Evolutionary conservation across 2,888 invertebrate species (phyloP).

Genomic region (Operophtera brumata): DNA sequence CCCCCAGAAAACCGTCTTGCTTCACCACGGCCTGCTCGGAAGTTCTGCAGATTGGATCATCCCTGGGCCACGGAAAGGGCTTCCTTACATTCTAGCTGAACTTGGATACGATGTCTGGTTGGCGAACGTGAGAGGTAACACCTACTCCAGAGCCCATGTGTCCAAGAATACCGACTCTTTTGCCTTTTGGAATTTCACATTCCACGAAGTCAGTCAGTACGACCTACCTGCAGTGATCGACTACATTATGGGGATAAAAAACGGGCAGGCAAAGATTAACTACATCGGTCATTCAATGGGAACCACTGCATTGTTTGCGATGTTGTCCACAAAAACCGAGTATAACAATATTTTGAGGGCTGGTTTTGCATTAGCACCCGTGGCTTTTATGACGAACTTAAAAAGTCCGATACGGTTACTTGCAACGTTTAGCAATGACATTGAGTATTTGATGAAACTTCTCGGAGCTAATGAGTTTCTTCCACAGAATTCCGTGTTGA

Average conservation of each 20-base stretch:
- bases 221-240: constrained; percentile 94
- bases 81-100: constrained; percentile 84
- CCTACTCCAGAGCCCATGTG: constrained; percentile 85
- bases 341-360: constrained; percentile 84
- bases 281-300: constrained; percentile 97
- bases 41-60: constrained; percentile 90
- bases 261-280: constrained; percentile 72
- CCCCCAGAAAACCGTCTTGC: constrained; percentile 79
- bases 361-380: constrained; percentile 86
- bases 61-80: constrained; percentile 82
- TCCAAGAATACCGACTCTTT: constrained; percentile 74
- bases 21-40: constrained; percentile 91
- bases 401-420: constrained; percentile 84
- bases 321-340: constrained; percentile 84
- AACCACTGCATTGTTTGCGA: constrained; percentile 86
- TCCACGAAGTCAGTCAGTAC: constrained; percentile 92
- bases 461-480: constrained; percentile 87
- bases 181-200: constrained; percentile 88
- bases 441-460: constrained; percentile 81
- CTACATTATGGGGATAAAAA: constrained; percentile 76
- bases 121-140: constrained; percentile 91
- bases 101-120: constrained; percentile 90
- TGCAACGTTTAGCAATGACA: constrained; percentile 82
- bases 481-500: constrained; percentile 82
- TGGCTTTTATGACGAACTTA: constrained; percentile 84